Percentiles rank a stretch among this genome's conserved stretches.
Conservation (phyloP, 2,113 vertebrate genomes). For the Motacilla tschutschensis region DNA sequence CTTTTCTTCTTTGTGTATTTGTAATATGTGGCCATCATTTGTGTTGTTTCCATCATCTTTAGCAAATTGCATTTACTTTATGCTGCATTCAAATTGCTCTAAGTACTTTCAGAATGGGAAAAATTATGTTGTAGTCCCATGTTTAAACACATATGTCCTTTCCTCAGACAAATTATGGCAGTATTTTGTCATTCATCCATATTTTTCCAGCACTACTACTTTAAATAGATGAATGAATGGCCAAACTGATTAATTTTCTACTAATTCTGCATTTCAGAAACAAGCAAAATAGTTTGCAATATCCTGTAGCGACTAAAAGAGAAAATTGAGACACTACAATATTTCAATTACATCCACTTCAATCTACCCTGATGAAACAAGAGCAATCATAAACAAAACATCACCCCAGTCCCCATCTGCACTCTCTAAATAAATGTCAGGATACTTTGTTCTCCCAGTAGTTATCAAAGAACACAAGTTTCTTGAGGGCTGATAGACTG, state of each 20-base stretch:
- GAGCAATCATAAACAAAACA: neutral
- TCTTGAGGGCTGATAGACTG: neutral
- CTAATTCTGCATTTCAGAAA: neutral
- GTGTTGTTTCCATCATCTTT: neutral
- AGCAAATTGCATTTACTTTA: neutral
- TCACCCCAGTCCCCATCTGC: neutral
- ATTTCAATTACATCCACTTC: neutral
- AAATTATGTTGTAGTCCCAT: neutral
- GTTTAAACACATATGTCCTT: neutral
- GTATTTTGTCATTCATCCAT: neutral
- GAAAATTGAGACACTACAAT: neutral
- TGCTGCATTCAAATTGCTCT: neutral
- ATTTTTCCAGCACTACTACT: neutral
- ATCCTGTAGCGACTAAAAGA: neutral
- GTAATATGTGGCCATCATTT: neutral
- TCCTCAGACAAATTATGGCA: neutral
- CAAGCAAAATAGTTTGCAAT: neutral
- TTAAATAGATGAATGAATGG: neutral
- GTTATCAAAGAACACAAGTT: neutral
- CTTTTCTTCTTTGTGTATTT: neutral
- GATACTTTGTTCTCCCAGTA: neutral
- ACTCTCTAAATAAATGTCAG: neutral
- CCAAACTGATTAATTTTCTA: neutral
- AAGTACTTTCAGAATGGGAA: neutral
- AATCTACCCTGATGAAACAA: neutral